These are phyloP conservation scores for Phalloptychus januarius DNA, from an alignment of 2,797 vertebrate genomes.

Conservation along the genomic window DNA sequence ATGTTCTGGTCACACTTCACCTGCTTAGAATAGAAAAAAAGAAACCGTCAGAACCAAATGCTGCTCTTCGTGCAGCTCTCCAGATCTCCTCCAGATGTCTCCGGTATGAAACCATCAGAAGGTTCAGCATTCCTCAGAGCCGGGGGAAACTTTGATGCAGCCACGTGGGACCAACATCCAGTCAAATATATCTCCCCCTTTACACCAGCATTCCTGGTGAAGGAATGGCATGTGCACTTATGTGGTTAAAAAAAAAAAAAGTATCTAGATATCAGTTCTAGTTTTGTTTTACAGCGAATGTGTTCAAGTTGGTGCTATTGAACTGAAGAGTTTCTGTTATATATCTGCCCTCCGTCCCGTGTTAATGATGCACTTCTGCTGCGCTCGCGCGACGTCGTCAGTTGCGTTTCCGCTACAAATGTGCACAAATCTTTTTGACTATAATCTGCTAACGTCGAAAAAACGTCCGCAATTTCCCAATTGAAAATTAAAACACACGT, in stretches of 20 bases:
- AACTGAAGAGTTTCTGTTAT: slow-evolving; percentile 32
- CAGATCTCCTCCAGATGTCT: not conserved
- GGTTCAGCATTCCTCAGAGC: slow-evolving; percentile 47
- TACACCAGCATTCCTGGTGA: slow-evolving; percentile 18
- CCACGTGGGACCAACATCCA: slow-evolving; percentile 31
- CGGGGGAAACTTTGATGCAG: slow-evolving; percentile 40
- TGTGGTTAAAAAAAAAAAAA: slow-evolving; percentile 1
- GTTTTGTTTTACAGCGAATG: slow-evolving; percentile 20
- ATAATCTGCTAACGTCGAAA: too few species aligned
- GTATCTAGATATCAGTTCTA: not conserved
- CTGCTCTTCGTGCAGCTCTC: slow-evolving; percentile 2
- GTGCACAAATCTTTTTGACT: too few species aligned
- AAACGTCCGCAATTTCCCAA: too few species aligned
- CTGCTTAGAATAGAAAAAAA: not conserved
- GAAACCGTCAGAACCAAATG: not conserved
- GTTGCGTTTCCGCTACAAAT: too few species aligned
- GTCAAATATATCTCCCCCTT: slow-evolving; percentile 35
- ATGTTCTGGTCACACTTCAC: not conserved
- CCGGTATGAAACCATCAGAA: not conserved
- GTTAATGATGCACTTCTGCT: slow-evolving; percentile 16
- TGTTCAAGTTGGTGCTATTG: slow-evolving; percentile 44
- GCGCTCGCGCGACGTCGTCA: not conserved
- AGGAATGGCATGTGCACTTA: slow-evolving; percentile 15
- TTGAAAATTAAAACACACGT: too few species aligned
- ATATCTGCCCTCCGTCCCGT: slow-evolving; percentile 23